phyloP scores from a whole-genome alignment of 2,113 vertebrate genomes.

The Lasiurus borealis region DNA sequence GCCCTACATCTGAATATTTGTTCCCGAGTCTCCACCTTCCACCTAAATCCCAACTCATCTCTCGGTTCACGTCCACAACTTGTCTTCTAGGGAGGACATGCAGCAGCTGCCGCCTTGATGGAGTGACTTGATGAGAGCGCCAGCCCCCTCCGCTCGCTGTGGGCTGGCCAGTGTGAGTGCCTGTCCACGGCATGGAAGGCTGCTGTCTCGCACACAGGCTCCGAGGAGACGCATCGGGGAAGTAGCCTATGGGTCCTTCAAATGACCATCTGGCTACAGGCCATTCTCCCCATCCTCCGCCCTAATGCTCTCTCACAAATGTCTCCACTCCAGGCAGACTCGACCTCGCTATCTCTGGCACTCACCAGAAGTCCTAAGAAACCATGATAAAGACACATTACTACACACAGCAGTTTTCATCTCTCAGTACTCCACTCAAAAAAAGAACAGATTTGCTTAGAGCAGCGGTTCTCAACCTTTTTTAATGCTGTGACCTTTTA shows the following conservation, averaged over 20 bases:
- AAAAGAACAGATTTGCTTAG: background rate
- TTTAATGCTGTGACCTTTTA: too few relatives aligned
- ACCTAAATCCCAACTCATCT: background rate
- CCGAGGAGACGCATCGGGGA: too few relatives aligned
- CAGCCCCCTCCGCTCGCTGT: background rate
- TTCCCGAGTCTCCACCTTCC: background rate
- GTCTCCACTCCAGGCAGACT: background rate
- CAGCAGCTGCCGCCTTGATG: background rate
- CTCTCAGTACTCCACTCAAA: background rate
- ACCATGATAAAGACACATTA: background rate
- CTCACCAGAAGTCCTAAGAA: background rate
- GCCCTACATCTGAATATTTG: background rate
- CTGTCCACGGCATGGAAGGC: background rate
- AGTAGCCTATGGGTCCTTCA: background rate
- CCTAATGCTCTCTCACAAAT: background rate
- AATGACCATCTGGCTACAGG: background rate
- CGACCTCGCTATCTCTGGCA: background rate
- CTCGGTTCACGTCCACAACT: background rate
- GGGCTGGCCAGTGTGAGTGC: background rate
- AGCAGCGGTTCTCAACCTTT: too few relatives aligned
- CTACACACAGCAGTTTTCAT: background rate
- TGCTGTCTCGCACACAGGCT: background rate
- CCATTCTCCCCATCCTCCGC: background rate
- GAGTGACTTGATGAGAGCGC: background rate
- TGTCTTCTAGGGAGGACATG: background rate